phyloP scores from a whole-genome alignment of 1,140 invertebrate genomes.

The Ceratoteleas bidentatus region DNA sequence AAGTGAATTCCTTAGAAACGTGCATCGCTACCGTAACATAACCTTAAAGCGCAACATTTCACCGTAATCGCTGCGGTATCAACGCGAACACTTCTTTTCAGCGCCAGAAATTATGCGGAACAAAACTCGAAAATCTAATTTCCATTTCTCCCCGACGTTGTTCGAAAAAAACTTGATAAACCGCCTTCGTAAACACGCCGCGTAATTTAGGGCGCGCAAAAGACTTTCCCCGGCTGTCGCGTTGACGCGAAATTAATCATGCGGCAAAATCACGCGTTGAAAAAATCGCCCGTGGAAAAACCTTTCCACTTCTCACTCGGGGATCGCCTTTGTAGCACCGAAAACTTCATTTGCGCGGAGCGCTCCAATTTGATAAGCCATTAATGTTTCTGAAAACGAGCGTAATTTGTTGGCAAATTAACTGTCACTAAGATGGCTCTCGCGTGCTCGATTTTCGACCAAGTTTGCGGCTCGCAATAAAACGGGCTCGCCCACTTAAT shows the following conservation, averaged over 20 bases:
- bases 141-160: too few species aligned
- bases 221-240: background rate
- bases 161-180: too few species aligned
- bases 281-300: constrained; percentile 25
- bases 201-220: background rate
- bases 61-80: too few species aligned
- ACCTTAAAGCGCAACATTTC: too few species aligned
- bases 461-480: constrained; percentile 4
- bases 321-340: constrained; percentile 13
- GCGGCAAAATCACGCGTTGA: constrained; percentile 28
- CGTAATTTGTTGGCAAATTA: constrained; percentile 43
- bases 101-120: too few species aligned
- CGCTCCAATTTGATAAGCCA: constrained; percentile 19
- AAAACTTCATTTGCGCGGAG: constrained; percentile 28
- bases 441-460: background rate
- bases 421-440: constrained; percentile 23
- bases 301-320: constrained; percentile 4
- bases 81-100: too few species aligned
- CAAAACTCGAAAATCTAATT: too few species aligned
- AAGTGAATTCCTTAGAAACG: too few species aligned
- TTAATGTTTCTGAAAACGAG: constrained; percentile 32
- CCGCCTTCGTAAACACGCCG: background rate
- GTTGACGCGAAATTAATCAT: constrained; percentile 39
- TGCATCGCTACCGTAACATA: too few species aligned
- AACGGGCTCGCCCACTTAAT: constrained; percentile 36